Evolutionary conservation across 2,113 vertebrate genomes (phyloP).

Genomic region (Leptobrachium leishanense): DNA sequence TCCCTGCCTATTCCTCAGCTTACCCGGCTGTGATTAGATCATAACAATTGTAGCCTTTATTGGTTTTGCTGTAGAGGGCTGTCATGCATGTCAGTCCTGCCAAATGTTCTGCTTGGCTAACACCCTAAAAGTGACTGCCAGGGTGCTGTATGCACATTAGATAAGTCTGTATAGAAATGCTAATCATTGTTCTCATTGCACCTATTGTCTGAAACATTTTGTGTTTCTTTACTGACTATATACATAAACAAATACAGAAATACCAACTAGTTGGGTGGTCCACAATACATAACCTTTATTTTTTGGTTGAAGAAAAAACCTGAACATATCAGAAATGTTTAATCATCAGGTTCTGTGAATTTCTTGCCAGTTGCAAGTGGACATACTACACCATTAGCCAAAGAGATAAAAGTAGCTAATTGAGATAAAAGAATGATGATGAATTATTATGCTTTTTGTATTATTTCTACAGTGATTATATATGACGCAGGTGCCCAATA

Average conservation of each 20-base stretch:
- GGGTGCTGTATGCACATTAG: background rate
- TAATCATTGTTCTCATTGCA: slow-evolving; percentile 36
- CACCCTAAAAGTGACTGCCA: background rate
- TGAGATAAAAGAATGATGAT: no score
- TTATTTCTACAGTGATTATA: no score
- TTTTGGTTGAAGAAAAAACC: slow-evolving; percentile 8
- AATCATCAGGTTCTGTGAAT: background rate
- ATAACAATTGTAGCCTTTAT: background rate
- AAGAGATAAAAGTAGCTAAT: background rate
- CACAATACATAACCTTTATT: background rate
- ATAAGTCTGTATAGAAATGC: slow-evolving; percentile 38
- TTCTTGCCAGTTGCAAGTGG: background rate
- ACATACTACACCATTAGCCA: background rate
- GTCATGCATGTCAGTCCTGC: slow-evolving; percentile 4
- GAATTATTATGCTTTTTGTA: no score
- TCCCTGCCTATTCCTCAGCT: background rate
- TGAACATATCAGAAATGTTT: background rate
- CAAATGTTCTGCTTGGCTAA: slow-evolving; percentile 23
- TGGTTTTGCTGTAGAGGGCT: background rate
- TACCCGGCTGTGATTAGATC: slow-evolving; percentile 10
- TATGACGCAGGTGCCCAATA: background rate
- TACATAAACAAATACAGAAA: slow-evolving; percentile 45
- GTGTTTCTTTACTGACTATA: slow-evolving; percentile 15
- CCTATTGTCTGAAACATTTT: slow-evolving; percentile 21
- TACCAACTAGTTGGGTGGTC: slow-evolving; percentile 40